Percentiles rank a stretch among this genome's conserved stretches.
These are phyloP conservation scores for Puffinus mauretanicus DNA, from an alignment of 2,113 vertebrate species.

Conservation along the genomic window DNA sequence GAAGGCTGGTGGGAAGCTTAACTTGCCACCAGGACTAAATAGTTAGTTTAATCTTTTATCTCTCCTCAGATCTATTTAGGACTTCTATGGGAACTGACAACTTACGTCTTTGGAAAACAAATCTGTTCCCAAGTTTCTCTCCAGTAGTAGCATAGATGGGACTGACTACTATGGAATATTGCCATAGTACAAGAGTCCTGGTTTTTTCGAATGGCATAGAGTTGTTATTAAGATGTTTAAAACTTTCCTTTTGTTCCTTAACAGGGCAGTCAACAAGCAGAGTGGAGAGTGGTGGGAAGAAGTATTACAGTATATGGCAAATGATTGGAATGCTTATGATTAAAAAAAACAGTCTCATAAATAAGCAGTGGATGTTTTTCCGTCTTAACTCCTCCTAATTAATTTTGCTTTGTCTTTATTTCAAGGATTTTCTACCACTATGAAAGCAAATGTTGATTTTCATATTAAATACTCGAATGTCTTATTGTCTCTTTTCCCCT, in stretches of 20 bases:
- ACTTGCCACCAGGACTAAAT: background rate
- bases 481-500: slow-evolving; percentile 45
- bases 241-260: background rate
- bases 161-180: background rate
- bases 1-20: background rate
- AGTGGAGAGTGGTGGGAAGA: background rate
- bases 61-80: background rate
- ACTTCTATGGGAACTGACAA: background rate
- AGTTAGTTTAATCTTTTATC: background rate
- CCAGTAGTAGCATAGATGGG: background rate
- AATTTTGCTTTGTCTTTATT: background rate
- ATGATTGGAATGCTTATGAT: background rate
- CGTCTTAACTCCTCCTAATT: background rate
- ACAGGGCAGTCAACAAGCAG: background rate
- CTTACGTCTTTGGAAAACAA: background rate
- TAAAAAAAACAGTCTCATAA: background rate
- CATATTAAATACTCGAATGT: background rate
- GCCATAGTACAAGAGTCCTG: background rate
- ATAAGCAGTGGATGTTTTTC: background rate
- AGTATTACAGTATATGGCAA: background rate
- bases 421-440: background rate
- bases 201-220: background rate
- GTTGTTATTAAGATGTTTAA: background rate
- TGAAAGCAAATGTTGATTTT: background rate
- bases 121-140: background rate